Evolutionary conservation across 2,888 invertebrate genomes (phyloP), one percentile per base, ranked within the genome.

Genomic region (Iselma pallidipennis): DNA sequence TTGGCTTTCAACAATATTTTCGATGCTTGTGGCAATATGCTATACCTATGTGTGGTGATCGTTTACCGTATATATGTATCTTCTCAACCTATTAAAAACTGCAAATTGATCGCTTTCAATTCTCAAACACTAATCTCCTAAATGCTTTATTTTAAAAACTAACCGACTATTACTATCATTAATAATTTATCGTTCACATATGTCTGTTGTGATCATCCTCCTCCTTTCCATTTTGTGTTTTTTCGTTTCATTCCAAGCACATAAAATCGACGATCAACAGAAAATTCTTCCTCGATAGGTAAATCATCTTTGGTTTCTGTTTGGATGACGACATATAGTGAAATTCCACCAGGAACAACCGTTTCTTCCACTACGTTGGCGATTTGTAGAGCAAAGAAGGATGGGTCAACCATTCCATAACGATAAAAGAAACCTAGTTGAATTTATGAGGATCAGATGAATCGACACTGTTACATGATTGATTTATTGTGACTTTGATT

Each of bases 401-500:
- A 37, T 37, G 16, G 37, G 37, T 50, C 29, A 50, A 33, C 52
- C 58, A 59, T 45, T 50, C 62, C 58, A 67, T 66, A 68, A 67
- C 69, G 65, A 67, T 69, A 66, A 37, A 37, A 37, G 65, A 67
- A 69, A 71, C 63, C 65, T 66, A 66, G 71, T 70, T 71, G 75
- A 76, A 78, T 78, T 78, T 77, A 78, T 77, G 76, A 75, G 72
- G 71, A 67, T 69, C 67, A 73, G 73, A 76, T 76, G 76, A 76
- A 74, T 73, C 73, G 71, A 74, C 74, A 71, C 62, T 66, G 73
- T 65, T 71, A 70, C 72, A 69, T 76, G 76, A 79, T 78, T 79
- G 79, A 80, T 79, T 80, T 80, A 80, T 80, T 77, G 76, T 69
- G 80, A 80, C 78, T 74, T 76, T 79, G 80, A 80, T 77, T 76